Conservation (phyloP, 2,797 vertebrate genomes). For the Morus bassanus region DNA sequence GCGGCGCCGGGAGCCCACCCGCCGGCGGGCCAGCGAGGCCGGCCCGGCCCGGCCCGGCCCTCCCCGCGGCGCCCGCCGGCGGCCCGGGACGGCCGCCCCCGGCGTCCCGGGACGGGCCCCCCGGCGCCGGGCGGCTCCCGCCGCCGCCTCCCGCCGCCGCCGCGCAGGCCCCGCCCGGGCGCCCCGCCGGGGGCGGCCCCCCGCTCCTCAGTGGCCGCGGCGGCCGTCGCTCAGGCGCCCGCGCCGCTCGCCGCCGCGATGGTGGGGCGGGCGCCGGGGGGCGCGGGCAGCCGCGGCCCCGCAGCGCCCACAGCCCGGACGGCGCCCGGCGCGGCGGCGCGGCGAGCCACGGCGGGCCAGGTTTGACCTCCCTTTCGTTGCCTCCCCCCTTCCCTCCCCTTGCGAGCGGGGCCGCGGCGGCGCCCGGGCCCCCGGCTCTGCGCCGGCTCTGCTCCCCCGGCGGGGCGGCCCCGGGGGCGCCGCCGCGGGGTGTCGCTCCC, state of each 20-base stretch:
- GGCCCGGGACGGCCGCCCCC: too few relatives aligned
- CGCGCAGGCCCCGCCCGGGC: conserved; percentile 10
- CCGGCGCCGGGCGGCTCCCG: not conserved
- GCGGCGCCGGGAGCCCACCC: too few relatives aligned
- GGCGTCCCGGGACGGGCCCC: not conserved
- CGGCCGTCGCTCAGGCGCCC: conserved; percentile 43
- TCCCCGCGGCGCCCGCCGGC: too few relatives aligned
- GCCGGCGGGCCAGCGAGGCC: too few relatives aligned
- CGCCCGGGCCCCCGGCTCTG: too few relatives aligned
- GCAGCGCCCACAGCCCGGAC: not conserved
- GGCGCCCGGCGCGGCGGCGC: not conserved
- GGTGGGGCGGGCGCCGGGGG: conserved; percentile 10
- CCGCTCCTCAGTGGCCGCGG: conserved; percentile 25
- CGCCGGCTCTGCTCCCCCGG: not conserved
- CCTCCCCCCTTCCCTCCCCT: not conserved
- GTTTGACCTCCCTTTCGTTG: conserved; percentile 11
- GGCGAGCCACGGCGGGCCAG: conserved; percentile 4
- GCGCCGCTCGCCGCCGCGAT: not conserved
- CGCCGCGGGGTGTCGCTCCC: not conserved
- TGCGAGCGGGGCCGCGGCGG: not conserved
- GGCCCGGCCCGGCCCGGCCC: too few relatives aligned
- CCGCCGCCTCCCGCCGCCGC: not conserved
- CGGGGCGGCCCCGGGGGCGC: not conserved
- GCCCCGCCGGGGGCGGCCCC: not conserved
- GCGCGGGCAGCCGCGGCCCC: not conserved